Evolutionary conservation across 2,113 vertebrate genomes (phyloP), one percentile per base, ranked within the genome.

Genomic region (Eudyptes chrysolophus): DNA sequence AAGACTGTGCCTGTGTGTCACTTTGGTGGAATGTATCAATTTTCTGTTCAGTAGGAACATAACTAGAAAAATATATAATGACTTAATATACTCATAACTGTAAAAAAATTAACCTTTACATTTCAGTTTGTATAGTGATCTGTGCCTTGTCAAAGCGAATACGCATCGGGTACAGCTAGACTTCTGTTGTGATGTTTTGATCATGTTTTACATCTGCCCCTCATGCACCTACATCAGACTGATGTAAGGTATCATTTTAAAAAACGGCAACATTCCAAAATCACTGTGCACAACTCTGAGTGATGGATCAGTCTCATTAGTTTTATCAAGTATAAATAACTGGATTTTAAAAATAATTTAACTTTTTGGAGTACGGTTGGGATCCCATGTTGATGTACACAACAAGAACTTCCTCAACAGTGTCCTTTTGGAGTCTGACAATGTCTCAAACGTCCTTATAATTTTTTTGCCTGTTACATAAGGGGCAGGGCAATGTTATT

Each of bases 91-190:
- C 7, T 52, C 14, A 6, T 40, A 71, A 42, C 16, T 80, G 30
- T 52, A 58, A 54, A n/a, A 75, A 87, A 90, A 58, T 82, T 72
- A 17, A 69, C 44, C 60, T 76, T 60, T 61, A 65, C 30, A 4
- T 66, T 89, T 91, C 84, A 46, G 12, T 52, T 82, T 25, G 19
- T 68, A 48, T 81, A 64, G 40, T 16, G 10, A 60, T 46, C 36
- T 90, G 44, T 79, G 42, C 36, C 40, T 65, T 72, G 30, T 91
- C 77, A 65, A 57, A 84, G 32, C 10, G 30, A 64, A 49, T 46
- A 90, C 0, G 0, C 7, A 34, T 7, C 0, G 1, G 49, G 44
- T 51, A 38, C 51, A 60, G 46, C 13, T 8, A 46, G 51, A 54
- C 14, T 44, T 34, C 10, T 54, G 49, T 44, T 82, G 22, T 29